These are phyloP conservation scores for Microplitis demolitor DNA, from an alignment of 1,140 invertebrate species.

Conservation along the genomic window DNA sequence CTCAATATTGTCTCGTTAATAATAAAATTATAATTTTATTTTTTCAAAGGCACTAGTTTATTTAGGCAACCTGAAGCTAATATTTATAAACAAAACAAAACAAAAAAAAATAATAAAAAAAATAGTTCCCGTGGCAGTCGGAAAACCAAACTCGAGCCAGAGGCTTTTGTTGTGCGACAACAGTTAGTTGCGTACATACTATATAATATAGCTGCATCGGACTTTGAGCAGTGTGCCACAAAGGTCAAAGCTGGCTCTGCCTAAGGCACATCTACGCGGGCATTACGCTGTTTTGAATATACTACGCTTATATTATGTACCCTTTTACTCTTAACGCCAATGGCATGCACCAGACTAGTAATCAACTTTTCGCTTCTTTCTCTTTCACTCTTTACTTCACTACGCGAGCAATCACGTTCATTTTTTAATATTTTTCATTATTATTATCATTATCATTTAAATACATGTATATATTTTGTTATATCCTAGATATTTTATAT, in stretches of 20 bases:
- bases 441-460: too few relatives aligned
- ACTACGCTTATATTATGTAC: conserved; percentile 16
- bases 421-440: neutral
- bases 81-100: neutral
- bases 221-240: conserved; percentile 41
- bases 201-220: conserved; percentile 49
- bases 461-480: too few relatives aligned
- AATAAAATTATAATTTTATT: too few relatives aligned
- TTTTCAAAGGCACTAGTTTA: neutral
- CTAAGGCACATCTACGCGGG: conserved; percentile 31
- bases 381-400: conserved; percentile 4
- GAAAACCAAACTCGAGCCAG: conserved; percentile 24
- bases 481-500: too few relatives aligned
- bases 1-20: too few relatives aligned
- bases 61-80: neutral
- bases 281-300: conserved; percentile 43
- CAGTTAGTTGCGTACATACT: conserved; percentile 36
- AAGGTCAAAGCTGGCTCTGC: conserved; percentile 47
- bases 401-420: neutral
- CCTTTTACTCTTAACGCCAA: conserved; percentile 27
- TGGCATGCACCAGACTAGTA: conserved; percentile 19
- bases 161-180: conserved; percentile 48
- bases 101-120: neutral
- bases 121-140: conserved; percentile 2
- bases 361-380: conserved; percentile 20